These are phyloP conservation scores for Parnassius glacialis DNA, from an alignment of 2,888 invertebrate species.

Conservation along the genomic window DNA sequence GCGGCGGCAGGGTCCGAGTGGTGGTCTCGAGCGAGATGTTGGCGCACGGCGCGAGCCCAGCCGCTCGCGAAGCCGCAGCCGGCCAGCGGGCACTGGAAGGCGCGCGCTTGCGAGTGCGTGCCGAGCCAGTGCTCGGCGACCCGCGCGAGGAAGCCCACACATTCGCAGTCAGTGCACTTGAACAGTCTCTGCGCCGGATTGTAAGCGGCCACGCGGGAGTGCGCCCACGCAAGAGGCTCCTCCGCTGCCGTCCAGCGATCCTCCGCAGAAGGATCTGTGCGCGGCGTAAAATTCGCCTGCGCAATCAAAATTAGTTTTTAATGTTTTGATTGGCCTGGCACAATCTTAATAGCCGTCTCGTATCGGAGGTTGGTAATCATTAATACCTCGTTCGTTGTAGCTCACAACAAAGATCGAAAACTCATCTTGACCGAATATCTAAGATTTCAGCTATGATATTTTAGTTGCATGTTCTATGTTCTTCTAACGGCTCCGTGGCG, in stretches of 20 bases:
- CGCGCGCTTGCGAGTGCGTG: slow-evolving; percentile 83
- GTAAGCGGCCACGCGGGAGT: slow-evolving; percentile 90
- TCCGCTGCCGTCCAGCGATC: slow-evolving; percentile 86
- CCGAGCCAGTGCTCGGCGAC: slow-evolving; percentile 90
- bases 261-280: slow-evolving; percentile 72
- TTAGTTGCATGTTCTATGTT: too few species aligned
- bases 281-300: slow-evolving; percentile 80
- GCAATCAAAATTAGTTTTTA: background rate
- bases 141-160: slow-evolving; percentile 86
- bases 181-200: slow-evolving; percentile 88
- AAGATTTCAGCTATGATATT: too few species aligned
- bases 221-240: slow-evolving; percentile 86
- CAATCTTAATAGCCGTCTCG: too few species aligned
- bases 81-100: slow-evolving; percentile 85
- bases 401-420: too few species aligned
- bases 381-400: too few species aligned
- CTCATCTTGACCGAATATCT: too few species aligned
- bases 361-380: too few species aligned
- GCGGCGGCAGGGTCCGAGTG: slow-evolving; percentile 83
- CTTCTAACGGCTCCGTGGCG: too few species aligned
- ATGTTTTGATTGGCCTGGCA: too few species aligned
- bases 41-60: slow-evolving; percentile 87
- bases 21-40: slow-evolving; percentile 87
- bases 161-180: slow-evolving; percentile 88
- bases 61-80: slow-evolving; percentile 88